Conservation (phyloP, 1,140 invertebrate species). For the Drosophila persimilis region DNA sequence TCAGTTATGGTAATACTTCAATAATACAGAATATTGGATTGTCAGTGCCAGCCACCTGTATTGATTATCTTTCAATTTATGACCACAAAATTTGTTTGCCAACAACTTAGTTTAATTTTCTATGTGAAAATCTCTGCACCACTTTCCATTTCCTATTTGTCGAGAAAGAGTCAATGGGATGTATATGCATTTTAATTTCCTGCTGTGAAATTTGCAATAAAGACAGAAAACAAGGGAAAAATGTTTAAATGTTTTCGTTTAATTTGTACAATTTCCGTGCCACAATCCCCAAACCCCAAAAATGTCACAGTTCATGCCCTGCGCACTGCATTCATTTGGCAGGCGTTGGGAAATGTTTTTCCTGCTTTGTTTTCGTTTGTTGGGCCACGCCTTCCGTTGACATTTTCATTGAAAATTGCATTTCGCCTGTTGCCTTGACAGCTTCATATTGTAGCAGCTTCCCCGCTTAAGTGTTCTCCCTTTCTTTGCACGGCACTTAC, state of each 20-base stretch:
- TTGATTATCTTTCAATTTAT: too few species aligned
- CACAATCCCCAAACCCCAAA: neutral
- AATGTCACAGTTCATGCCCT: conserved; percentile 9
- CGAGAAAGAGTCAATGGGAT: too few species aligned
- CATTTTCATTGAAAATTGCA: conserved; percentile 58
- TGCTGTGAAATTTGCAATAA: neutral
- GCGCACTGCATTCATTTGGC: conserved; percentile 9
- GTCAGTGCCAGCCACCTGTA: too few species aligned
- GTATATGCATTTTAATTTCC: conserved; percentile 46
- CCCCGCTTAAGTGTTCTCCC: neutral
- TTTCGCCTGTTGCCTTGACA: conserved; percentile 19
- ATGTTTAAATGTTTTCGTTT: conserved; percentile 55
- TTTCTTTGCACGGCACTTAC: conserved; percentile 84
- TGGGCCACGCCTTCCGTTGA: conserved; percentile 19
- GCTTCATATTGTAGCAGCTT: conserved; percentile 8
- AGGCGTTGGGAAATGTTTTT: conserved; percentile 10
- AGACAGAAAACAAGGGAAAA: neutral
- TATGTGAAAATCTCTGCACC: neutral
- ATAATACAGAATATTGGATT: too few species aligned
- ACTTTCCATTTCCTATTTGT: neutral
- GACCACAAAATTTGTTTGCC: conserved; percentile 10
- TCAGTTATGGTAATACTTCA: too few species aligned
- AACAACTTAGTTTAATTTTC: neutral
- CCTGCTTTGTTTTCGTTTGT: neutral
- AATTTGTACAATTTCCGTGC: conserved; percentile 52